Evolutionary conservation across 2,888 invertebrate species (phyloP).

Genomic region (Blomia tropicalis): DNA sequence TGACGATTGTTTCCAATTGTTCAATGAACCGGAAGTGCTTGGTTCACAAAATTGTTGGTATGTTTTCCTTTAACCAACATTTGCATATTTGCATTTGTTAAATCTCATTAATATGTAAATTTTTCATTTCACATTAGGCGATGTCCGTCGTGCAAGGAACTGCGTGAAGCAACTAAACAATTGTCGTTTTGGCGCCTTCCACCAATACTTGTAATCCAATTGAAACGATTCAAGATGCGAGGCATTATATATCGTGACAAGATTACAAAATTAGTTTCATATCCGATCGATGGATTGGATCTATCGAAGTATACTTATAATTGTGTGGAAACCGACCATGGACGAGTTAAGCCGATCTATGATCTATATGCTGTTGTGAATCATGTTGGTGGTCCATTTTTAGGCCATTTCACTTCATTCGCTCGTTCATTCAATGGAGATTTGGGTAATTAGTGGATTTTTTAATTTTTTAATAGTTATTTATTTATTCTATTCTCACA

Average conservation of each 20-base stretch:
- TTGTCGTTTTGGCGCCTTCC: slow-evolving; percentile 36
- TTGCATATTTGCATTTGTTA: background rate
- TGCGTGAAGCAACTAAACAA: slow-evolving; percentile 36
- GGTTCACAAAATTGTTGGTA: slow-evolving; percentile 41
- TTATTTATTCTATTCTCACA: too few species aligned
- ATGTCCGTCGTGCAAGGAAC: slow-evolving; percentile 33
- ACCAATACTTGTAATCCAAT: slow-evolving; percentile 35
- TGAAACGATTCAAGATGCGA: slow-evolving; percentile 37
- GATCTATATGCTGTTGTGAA: slow-evolving; percentile 42
- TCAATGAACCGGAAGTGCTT: slow-evolving; percentile 41
- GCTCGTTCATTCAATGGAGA: slow-evolving; percentile 37
- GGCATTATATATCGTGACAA: slow-evolving; percentile 32
- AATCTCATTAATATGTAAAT: background rate
- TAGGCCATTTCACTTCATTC: slow-evolving; percentile 42
- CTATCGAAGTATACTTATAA: slow-evolving; percentile 34
- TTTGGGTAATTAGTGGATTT: slow-evolving; percentile 34
- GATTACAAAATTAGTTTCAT: slow-evolving; percentile 33
- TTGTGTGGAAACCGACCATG: slow-evolving; percentile 28
- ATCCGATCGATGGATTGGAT: slow-evolving; percentile 37
- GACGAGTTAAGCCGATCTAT: slow-evolving; percentile 34
- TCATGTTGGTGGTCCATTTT: slow-evolving; percentile 39
- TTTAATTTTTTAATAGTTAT: background rate
- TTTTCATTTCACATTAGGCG: slow-evolving; percentile 24
- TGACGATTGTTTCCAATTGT: slow-evolving; percentile 37
- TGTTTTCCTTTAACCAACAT: slow-evolving; percentile 20